Base-by-base conservation (phyloP, 2,113 vertebrate species). In the Scomber colias region DNA sequence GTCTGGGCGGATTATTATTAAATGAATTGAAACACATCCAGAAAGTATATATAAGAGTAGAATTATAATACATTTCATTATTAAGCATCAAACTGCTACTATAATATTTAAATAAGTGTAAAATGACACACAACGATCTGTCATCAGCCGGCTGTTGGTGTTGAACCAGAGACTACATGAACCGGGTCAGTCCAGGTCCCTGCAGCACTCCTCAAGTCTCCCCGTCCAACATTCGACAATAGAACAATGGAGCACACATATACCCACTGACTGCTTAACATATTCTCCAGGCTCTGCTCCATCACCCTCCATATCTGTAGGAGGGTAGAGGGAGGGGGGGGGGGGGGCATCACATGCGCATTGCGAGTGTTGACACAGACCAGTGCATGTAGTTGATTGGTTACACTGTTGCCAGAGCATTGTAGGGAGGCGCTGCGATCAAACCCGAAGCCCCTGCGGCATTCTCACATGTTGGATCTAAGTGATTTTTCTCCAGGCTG, bases 311-410 rank as follows among this genome's bases (percentile, higher is more conserved):
- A 13, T 49, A 15, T 9, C 46, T 24, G 24, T 5, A 0, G 3
- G 60, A 56, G 57, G 61, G 11, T 12, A 63, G 44, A 53, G 17
- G 14, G 11, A 0, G 3, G 60, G 60, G 57, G 61, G 11, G 14
- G 66, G 44, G 56, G 17, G 11, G 11, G 1, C 19, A 31, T 67
- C 71, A 49, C 65, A 14, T 46, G 75, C 44, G 2, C 76, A 51
- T 49, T 59, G 50, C 50, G 44, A 77, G 50, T 89, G 82, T 90
- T 81, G 73, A 75, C 83, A 87, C 51, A 75, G 79, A 70, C 51
- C 44, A 75, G 57, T 30, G 71, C 50, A 11, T 69, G 75, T 71
- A 60, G 75, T 71, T 83, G 30, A 68, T 83, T 31, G 31, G 71
- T 85, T 74, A 55, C 63, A 71, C 65, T 21, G 72, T 13, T 73